Base-by-base conservation (phyloP, 2,113 vertebrate genomes). In the Xiphophorus couchianus region DNA sequence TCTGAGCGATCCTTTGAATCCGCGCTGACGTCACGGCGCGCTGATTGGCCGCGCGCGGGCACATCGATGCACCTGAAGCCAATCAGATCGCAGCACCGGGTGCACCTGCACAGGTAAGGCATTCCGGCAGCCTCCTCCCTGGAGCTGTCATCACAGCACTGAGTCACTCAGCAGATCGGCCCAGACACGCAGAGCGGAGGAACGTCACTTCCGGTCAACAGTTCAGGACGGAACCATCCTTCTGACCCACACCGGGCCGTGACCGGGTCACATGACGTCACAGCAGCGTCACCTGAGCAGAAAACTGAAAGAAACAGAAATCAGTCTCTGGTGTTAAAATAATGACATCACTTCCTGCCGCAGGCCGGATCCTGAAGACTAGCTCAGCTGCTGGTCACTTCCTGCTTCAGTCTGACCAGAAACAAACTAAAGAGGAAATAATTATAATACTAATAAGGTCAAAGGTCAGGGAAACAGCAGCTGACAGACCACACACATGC, bases 1-100 rank as follows among this genome's bases (percentile, higher is more conserved):
- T 42, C 54, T n/a, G n/a, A 30, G 1, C 1, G 1, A 22, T 88
- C 77, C 63, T 89, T 91, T 89, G 84, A 88, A 85, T 77, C 5
- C 4, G 3, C 3, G 12, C 17, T 72, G 74, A 84, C 90, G 88
- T 87, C 83, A 85, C 27, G 0, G 0, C 1, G 6, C 63, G 0
- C 14, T 75, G 88, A 77, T 69, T 80, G 67, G 72, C 17, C 4
- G 29, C 2, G 25, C 17, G 7, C 61, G 14, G 33, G 13, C 70
- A 76, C 71, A 15, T 1, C 9, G 10, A 14, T 6, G 51, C 10
- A 4, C 31, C 12, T 14, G 22, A 4, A 77, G n/a, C 90, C 84
- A 91, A 90, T 91, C 80, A 73, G 3, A 27, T 70, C 30, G 1
- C 25, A 33, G 2, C 29, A 69, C 62, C 73, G 19, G 27, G 7